Base-by-base conservation (phyloP, 2,888 invertebrate genomes). In the Epinotia ramella region DNA sequence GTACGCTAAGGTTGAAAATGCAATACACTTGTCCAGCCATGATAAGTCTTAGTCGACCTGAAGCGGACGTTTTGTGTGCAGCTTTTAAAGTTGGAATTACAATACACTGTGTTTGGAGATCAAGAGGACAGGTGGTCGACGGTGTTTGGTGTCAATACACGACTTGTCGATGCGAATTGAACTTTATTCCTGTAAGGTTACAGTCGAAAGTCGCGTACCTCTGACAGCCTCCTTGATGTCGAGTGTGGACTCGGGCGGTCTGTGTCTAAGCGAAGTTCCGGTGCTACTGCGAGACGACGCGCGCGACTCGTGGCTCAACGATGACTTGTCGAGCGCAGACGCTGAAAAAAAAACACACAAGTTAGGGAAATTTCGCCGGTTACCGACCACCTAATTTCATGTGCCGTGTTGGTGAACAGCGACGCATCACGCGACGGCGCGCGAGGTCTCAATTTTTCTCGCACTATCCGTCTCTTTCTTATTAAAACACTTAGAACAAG, bases 171-270 rank as follows among this genome's bases (percentile, higher is more conserved):
- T 28, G 24, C 24, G 24, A 28, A 4, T 46, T 33, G 33, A 33
- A 9, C 40, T 40, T 40, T 40, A 40, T 40, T 9, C 1, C 40
- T 40, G 7, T 40, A 9, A 9, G 13, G 16, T 3, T 6, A 49
- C 4, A 49, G 16, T 49, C 16, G 46, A 60, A 13, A 16, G 16
- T 44, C 13, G 20, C 13, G 40, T 46, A 46, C 44, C 64, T 46
- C 11, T 44, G 44, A 40, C 44, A 11, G 40, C 33, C 77, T 95
- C 95, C 78, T 95, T 93, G 78, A 96, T 94, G 84, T 96, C 96
- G 0, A 85, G 80, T 3, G 83, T 77, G 28, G 84, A 80, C 73
- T 85, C 86, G 24, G 62, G 67, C 6, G 62, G 49, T n/a, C 46
- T 62, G 44, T 66, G 75, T n/a, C 28, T 68, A 63, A 75, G 78